These are phyloP conservation scores for Merops nubicus DNA, from an alignment of 2,113 vertebrate genomes.

Conservation along the genomic window DNA sequence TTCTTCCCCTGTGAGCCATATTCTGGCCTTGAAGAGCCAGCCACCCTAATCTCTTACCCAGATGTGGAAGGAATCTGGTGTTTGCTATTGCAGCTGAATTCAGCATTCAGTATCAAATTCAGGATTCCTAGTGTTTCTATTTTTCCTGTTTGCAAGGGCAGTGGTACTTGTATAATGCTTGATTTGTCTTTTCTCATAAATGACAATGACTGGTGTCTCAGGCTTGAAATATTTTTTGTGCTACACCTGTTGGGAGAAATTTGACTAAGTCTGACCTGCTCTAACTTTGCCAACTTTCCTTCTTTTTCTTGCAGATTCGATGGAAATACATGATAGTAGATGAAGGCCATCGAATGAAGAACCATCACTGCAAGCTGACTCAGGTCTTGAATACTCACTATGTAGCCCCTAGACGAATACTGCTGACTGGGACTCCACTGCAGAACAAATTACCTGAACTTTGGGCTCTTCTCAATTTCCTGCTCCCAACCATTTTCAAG, in stretches of 20 bases:
- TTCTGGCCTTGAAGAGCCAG: not conserved
- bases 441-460: conserved; percentile 98
- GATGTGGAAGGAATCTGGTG: not conserved
- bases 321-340: conserved; percentile 99
- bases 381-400: conserved; percentile 98
- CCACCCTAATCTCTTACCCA: not conserved
- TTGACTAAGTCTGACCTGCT: not conserved
- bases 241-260: not conserved
- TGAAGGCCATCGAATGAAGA: conserved; percentile 98
- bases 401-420: conserved; percentile 91
- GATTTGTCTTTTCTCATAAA: not conserved
- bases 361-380: conserved; percentile 97
- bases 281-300: not conserved
- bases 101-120: not conserved
- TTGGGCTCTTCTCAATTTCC: conserved; percentile 97
- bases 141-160: not conserved
- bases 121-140: not conserved
- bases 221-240: not conserved
- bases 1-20: not conserved
- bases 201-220: not conserved
- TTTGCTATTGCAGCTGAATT: not conserved
- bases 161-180: not conserved
- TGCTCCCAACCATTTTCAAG: conserved; percentile 97
- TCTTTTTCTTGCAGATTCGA: conserved; percentile 82
- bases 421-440: conserved; percentile 93